Evolutionary conservation across 2,113 vertebrate genomes (phyloP), one percentile per base, ranked within the genome.

Genomic region (Aldabrachelys gigantea): DNA sequence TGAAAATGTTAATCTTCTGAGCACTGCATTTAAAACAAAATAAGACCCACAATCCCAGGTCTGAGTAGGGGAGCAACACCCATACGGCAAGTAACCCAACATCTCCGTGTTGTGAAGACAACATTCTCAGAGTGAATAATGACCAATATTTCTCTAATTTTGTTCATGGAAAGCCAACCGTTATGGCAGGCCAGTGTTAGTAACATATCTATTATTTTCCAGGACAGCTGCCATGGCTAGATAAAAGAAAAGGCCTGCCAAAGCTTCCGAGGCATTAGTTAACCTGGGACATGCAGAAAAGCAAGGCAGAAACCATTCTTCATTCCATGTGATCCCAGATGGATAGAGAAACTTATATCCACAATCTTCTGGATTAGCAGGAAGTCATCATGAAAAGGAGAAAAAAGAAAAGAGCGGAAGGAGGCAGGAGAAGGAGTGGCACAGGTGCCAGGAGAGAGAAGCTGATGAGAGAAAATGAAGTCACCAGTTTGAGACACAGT

Each of bases 331-430:
- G 5, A 41, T 47, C 47, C 8, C 11, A 52, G 47, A 6, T 65
- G n/a, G 85, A 88, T 1, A 56, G 29, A 21, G 2, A 41, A 59
- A 41, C 22, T 25, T 88, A 11, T 14, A 76, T 13, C 50, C 27
- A n/a, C 80, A 4, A 5, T 5, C 17, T 82, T 13, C 56, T 78
- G 27, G 29, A 41, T 3, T 24, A 75, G 5, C 13, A 8, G 0
- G 10, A 87, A 19, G 47, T 27, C 13, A 31, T 4, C 50, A 10
- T 31, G 76, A 54, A 56, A 86, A 57, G 2, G 22, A 5, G 19
- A 50, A 16, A 53, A 62, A 49, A n/a, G 1, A 1, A 9, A 5
- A n/a, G 0, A 0, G 72, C 57, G 79, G 80, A 86, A 80, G 47
- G 25, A 44, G 52, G 91, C 2, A 4, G 31, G 25, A 1, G 14